These are phyloP conservation scores for Lutjanus argentimaculatus DNA, from an alignment of 2,797 vertebrate genomes.

Conservation along the genomic window DNA sequence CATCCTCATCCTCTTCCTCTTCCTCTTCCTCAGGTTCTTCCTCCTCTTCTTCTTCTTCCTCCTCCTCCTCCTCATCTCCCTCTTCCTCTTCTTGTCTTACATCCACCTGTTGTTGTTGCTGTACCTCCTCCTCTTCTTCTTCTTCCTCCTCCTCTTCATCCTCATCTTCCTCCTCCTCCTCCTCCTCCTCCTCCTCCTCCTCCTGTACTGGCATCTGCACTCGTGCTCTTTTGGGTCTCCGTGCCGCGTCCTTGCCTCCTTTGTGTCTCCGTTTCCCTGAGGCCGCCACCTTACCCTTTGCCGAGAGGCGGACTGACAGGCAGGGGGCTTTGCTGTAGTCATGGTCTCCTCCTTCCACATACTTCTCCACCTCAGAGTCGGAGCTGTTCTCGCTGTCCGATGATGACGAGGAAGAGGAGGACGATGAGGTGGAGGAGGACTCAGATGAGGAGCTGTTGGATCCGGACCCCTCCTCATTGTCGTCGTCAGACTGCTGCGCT, in stretches of 20 bases:
- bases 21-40: constrained; percentile 84
- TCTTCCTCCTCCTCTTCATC: constrained; percentile 82
- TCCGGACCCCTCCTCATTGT: constrained; percentile 77
- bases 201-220: constrained; percentile 80
- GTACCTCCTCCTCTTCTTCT: constrained; percentile 77
- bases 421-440: constrained; percentile 84
- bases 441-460: constrained; percentile 85
- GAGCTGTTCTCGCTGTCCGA: constrained; percentile 90
- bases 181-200: constrained; percentile 80
- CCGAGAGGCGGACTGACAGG: constrained; percentile 69
- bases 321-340: constrained; percentile 97
- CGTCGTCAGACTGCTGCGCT: constrained; percentile 71
- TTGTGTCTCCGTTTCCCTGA: constrained; percentile 73
- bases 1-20: constrained; percentile 83
- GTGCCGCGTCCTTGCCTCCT: constrained; percentile 56
- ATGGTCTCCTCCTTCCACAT: constrained; percentile 95
- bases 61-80: constrained; percentile 77
- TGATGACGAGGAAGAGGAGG: constrained; percentile 85
- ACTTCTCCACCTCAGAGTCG: constrained; percentile 91
- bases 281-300: constrained; percentile 65
- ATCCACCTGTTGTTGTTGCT: constrained; percentile 60
- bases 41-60: constrained; percentile 82
- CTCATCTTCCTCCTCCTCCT: neutral
- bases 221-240: constrained; percentile 76
- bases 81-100: constrained; percentile 72